These are phyloP conservation scores for Nycticryphes semicollaris DNA, from an alignment of 2,113 vertebrate species.

Conservation along the genomic window DNA sequence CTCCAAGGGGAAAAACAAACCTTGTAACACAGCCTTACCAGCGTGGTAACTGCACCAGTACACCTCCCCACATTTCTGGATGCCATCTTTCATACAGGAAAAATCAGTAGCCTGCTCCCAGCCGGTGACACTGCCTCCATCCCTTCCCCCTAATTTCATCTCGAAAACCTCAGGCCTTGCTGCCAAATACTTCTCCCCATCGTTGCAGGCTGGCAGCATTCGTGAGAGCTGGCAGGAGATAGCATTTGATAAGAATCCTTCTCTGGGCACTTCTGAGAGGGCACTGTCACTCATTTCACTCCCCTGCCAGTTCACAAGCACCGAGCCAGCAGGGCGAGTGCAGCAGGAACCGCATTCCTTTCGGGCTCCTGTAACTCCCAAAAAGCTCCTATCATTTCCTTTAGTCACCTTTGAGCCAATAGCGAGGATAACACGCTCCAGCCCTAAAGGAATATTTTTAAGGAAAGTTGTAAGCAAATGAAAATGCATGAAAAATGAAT, in stretches of 20 bases:
- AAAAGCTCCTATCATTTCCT: slow-evolving; percentile 13
- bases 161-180: background rate
- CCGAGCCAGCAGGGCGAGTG: background rate
- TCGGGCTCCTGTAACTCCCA: background rate
- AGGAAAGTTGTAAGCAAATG: background rate
- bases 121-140: background rate
- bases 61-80: background rate
- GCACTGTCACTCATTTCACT: slow-evolving; percentile 28
- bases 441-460: slow-evolving; percentile 23
- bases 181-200: background rate
- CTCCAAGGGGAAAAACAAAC: background rate
- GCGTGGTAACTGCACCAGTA: background rate
- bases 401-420: slow-evolving; percentile 9
- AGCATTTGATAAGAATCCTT: slow-evolving; percentile 48
- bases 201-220: slow-evolving; percentile 4
- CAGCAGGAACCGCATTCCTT: slow-evolving; percentile 49
- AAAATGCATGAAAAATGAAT: slow-evolving; percentile 3
- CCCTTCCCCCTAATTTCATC: background rate
- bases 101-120: background rate
- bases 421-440: background rate
- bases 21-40: background rate
- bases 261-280: background rate
- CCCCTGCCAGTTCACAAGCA: slow-evolving; percentile 14
- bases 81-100: background rate
- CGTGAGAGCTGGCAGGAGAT: slow-evolving; percentile 23